Conservation (phyloP, 2,113 vertebrate genomes). For the Sorex araneus region DNA sequence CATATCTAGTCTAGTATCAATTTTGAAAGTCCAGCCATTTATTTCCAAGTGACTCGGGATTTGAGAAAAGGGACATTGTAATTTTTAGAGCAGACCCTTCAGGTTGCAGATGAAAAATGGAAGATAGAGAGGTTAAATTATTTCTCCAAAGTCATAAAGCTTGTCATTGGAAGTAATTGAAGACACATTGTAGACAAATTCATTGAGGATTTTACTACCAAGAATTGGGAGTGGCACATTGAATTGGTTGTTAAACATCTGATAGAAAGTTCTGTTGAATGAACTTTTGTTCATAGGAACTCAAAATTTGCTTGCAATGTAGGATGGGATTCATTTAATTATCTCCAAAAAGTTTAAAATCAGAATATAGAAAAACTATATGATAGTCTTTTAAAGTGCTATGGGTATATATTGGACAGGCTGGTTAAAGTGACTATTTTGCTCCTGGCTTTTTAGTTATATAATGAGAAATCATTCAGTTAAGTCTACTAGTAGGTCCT, state of each 20-base stretch:
- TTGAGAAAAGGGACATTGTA: slow-evolving; percentile 17
- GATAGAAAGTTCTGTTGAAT: too few species aligned
- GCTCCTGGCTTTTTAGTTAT: slow-evolving; percentile 44
- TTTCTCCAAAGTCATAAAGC: slow-evolving; percentile 5
- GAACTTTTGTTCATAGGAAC: neutral
- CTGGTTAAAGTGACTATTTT: slow-evolving; percentile 17
- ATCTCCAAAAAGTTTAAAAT: slow-evolving; percentile 21
- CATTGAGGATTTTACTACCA: neutral
- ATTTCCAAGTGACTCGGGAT: slow-evolving; percentile 55
- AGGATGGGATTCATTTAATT: slow-evolving; percentile 36
- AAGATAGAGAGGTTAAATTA: neutral
- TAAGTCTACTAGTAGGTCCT: neutral
- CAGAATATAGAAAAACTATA: neutral
- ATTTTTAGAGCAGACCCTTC: slow-evolving; percentile 35
- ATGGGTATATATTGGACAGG: slow-evolving; percentile 1
- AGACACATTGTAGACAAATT: neutral
- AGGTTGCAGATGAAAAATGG: slow-evolving; percentile 37
- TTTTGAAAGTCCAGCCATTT: slow-evolving; percentile 36
- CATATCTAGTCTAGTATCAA: neutral
- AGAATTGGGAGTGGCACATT: slow-evolving; percentile 7
- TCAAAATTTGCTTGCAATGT: slow-evolving; percentile 41
- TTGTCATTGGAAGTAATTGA: neutral
- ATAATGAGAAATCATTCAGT: slow-evolving; percentile 11
- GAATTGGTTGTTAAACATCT: neutral
- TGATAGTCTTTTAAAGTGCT: slow-evolving; percentile 26